Percentiles rank a stretch among this genome's conserved stretches.
These are phyloP conservation scores for Ondatra zibethicus DNA, from an alignment of 2,113 vertebrate species.

Conservation along the genomic window DNA sequence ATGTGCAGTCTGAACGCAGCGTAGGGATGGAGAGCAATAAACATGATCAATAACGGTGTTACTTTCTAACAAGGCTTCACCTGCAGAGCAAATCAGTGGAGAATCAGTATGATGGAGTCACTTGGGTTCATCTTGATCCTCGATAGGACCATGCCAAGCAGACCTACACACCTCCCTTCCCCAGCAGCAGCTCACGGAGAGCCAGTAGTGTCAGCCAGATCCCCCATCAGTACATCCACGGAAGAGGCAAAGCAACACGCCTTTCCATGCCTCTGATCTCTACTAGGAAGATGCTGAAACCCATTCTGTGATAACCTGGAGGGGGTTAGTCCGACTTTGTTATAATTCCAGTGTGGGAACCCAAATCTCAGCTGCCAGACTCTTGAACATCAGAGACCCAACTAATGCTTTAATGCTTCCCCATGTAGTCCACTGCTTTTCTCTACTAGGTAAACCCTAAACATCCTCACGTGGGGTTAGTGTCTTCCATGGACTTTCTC, in stretches of 20 bases:
- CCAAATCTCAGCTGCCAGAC: background rate
- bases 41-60: constrained; percentile 93
- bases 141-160: background rate
- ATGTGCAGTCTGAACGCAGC: constrained; percentile 98
- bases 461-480: too few relatives aligned
- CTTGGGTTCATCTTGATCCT: background rate
- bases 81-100: constrained; percentile 82
- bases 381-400: background rate
- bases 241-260: background rate
- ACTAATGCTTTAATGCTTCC: background rate
- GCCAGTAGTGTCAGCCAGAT: background rate
- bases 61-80: constrained; percentile 96
- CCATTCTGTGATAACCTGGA: background rate
- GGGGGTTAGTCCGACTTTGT: background rate
- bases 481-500: background rate
- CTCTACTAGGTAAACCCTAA: background rate
- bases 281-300: background rate
- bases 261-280: background rate
- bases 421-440: background rate
- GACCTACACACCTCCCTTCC: background rate
- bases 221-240: background rate
- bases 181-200: background rate
- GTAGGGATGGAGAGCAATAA: constrained; percentile 97
- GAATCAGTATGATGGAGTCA: background rate
- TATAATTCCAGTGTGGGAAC: background rate